Conservation (phyloP, 1,140 invertebrate genomes). For the Dinoponera quadriceps region DNA sequence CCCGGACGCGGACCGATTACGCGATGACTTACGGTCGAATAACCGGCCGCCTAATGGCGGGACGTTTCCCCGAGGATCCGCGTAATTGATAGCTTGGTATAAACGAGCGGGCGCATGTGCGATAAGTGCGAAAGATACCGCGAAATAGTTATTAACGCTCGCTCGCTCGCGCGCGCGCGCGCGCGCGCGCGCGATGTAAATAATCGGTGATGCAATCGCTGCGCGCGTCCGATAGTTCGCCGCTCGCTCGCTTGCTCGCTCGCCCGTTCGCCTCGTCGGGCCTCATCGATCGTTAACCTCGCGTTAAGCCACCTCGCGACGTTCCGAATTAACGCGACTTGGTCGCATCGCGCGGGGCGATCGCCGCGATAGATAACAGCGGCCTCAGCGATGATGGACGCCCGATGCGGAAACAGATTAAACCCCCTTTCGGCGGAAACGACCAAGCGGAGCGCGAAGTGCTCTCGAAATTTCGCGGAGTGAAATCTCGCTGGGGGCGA, state of each 20-base stretch:
- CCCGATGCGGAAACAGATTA: not conserved
- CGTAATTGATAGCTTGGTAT: slow-evolving; percentile 72
- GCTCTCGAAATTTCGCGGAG: no score
- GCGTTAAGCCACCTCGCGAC: slow-evolving; percentile 6
- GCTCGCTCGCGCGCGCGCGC: slow-evolving; percentile 3
- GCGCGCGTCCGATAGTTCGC: slow-evolving; percentile 35
- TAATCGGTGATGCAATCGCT: slow-evolving; percentile 66
- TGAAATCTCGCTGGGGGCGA: no score
- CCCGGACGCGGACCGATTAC: slow-evolving; percentile 48
- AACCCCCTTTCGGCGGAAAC: not conserved
- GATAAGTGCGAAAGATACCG: slow-evolving; percentile 67
- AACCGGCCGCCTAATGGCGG: slow-evolving; percentile 65
- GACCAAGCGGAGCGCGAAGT: not conserved
- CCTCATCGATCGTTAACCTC: slow-evolving; percentile 44
- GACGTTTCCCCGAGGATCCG: slow-evolving; percentile 63
- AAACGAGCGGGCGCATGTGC: slow-evolving; percentile 63
- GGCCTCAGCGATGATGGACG: not conserved
- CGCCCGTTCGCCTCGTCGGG: not conserved
- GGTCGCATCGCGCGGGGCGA: not conserved
- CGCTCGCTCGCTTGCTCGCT: not conserved
- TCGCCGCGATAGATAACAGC: not conserved
- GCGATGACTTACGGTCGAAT: slow-evolving; percentile 70
- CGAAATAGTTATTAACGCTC: slow-evolving; percentile 66
- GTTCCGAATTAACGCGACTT: slow-evolving; percentile 32
- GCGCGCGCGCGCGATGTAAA: slow-evolving; percentile 39